Evolutionary conservation across 2,888 invertebrate genomes (phyloP), one percentile per base, ranked within the genome.

Genomic region (Lasioglossum marginatum): DNA sequence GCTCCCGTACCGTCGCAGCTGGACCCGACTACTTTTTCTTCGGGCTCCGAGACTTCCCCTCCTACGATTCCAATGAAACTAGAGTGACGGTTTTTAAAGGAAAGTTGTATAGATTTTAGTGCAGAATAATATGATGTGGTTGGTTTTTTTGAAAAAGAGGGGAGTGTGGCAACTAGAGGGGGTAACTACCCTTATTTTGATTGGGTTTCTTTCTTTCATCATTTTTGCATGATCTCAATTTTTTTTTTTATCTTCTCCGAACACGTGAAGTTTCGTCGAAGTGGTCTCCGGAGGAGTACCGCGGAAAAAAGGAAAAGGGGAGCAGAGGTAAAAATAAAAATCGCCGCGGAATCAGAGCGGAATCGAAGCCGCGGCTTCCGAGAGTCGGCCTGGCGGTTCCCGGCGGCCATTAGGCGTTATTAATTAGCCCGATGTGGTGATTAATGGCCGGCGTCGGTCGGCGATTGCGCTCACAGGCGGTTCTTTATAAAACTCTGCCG

Each of bases 351-450:
- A 83, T 79, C 68, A 48, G 43, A 10, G 16, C 60, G 23, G 81
- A 45, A 80, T 68, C 45, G 77, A 6, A 14, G 37, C 34, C 23
- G 34, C n/a, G 37, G 37, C 48, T 27, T 31, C 16, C 63, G 63
- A 63, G 63, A 63, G 31, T 19, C 63, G 31, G 63, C 87, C 66
- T 70, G 79, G 83, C 83, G 84, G 82, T 88, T 85, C 75, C 83
- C 73, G 85, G 82, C 45, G 82, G 74, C 87, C 83, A 88, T 91
- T 89, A 86, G 86, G 77, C 88, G 82, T 91, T 91, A 91, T 91
- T 91, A 91, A 91, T 91, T 91, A 90, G 83, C 83, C 79, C 88
- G 91, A 88, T 90, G 79, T 57, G 52, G 85, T 92, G 91, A 91
- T 91, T 92, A 89, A 91, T 89, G 87, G 82, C 63, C 86, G 68